phyloP scores from a whole-genome alignment of 2,888 invertebrate genomes.

The Zhuqinia jingwanae region DNA sequence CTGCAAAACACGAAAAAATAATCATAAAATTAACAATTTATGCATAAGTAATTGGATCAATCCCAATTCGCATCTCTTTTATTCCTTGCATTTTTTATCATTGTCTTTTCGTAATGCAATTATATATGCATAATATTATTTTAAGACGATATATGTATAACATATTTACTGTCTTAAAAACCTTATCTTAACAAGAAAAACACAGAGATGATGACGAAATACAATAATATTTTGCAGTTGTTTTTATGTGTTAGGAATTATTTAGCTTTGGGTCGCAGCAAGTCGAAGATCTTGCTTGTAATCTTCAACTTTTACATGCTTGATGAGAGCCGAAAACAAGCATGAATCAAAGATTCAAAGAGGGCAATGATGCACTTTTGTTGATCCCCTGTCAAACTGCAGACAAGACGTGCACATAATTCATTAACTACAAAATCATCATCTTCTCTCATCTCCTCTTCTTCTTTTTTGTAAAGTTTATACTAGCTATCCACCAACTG shows the following conservation, averaged over 20 bases:
- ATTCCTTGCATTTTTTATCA: too few species aligned
- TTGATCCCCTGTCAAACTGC: constrained; percentile 30
- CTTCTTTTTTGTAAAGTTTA: background rate
- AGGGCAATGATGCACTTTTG: constrained; percentile 27
- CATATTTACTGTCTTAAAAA: too few species aligned
- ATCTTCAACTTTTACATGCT: too few species aligned
- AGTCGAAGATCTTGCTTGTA: too few species aligned
- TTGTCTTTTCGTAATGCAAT: background rate
- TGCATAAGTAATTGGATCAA: background rate
- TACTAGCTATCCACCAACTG: background rate
- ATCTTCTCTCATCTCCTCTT: constrained; percentile 9
- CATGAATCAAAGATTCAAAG: background rate
- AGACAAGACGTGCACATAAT: constrained; percentile 47
- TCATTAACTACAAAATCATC: constrained; percentile 37
- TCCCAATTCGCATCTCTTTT: background rate
- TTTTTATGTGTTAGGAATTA: too few species aligned
- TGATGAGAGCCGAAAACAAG: background rate
- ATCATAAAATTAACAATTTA: background rate
- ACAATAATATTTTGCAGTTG: too few species aligned
- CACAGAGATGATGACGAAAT: too few species aligned
- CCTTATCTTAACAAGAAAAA: too few species aligned
- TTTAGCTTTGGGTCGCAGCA: too few species aligned
- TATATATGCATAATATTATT: too few species aligned
- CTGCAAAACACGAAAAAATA: constrained; percentile 49
- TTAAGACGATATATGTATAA: too few species aligned